Base-by-base conservation (phyloP, 1,140 invertebrate species). In the Gonatopus flavifemur region DNA sequence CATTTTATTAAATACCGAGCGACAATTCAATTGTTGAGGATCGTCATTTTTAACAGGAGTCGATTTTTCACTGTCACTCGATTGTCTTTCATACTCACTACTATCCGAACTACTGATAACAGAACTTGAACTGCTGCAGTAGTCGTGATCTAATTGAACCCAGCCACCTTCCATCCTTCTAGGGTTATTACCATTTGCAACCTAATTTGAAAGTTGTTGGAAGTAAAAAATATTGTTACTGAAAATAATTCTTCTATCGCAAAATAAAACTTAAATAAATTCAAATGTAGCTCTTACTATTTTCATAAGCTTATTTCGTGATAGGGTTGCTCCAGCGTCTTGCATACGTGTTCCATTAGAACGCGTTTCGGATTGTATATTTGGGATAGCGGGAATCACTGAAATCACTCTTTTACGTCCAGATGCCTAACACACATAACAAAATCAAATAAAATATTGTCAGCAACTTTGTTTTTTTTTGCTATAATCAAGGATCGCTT, bases 141-240 rank as follows among this genome's bases (percentile, higher is more conserved):
- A 83, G 66, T 81, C 80, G 55, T 83, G 80, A 57, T 82, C 81
- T 41, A 78, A 46, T 37, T 78, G 75, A 8, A 80, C 66, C 10
- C 57, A 70, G 44, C 65, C 70, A 22, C 62, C 53, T n/a, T 55
- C 20, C 9, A 44, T 31, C 19, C 18, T 31, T 31, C 30, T 59
- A 33, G 5, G 46, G 18, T 55, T 51, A 24, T 28, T 19, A 49
- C 52, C 46, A 15, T 51, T 60, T 25, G 47, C 35, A n/a, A 57
- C 44, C 62, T 67, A 47, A 30, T 24, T 31, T 19, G 49, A 25
- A 32, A n/a, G 0, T 16, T 20, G 45, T 32, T 33, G 9, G 1
- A 12, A 40, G 9, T n/a, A n/a, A n/a, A n/a, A n/a, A n/a, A n/a
- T n/a, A n/a, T n/a, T n/a, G n/a, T 10, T n/a, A 3, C 7, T 44